Evolutionary conservation across 2,888 invertebrate species (phyloP), one percentile per base, ranked within the genome.

Genomic region (Ophraella communa): DNA sequence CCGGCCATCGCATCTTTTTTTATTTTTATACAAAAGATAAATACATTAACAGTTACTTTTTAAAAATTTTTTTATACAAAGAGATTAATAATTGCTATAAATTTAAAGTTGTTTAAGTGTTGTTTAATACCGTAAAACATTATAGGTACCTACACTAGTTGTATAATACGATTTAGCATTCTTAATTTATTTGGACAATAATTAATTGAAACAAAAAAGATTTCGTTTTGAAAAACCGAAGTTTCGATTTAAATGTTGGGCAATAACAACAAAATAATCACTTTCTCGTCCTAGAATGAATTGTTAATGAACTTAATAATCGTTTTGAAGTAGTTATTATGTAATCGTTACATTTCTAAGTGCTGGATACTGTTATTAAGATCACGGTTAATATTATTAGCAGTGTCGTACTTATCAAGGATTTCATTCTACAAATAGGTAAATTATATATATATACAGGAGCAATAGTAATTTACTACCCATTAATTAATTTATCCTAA

Each of bases 1-100:
- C 81, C 82, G 82, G 81, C 81, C 82, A 81, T 81, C 82, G 82
- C 82, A 82, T 39, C 39, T 52, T 64, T 72, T 71, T 72, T 71
- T 62, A 53, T 20, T 30, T 30, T 30, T 30, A 10, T 27, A 7
- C 1, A 27, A 27, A n/a, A n/a, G n/a, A n/a, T n/a, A n/a, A n/a
- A n/a, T n/a, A 1, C 4, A 27, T 27, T 10, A 27, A 3, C 10
- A 27, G 10, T 27, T 27, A 27, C 27, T 27, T 0, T 7, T 27
- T 27, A 10, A n/a, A n/a, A n/a, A n/a, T n/a, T n/a, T n/a, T n/a
- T n/a, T n/a, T n/a, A n/a, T n/a, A n/a, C n/a, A n/a, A n/a, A n/a
- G n/a, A n/a, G n/a, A n/a, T n/a, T n/a, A n/a, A 27, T 27, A 27
- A 4, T 2, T 3, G 8, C 2, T 27, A 27, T 2, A 7, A 27